These are phyloP conservation scores for Ginglymostoma cirratum DNA, from an alignment of 2,113 vertebrate species.

Conservation along the genomic window DNA sequence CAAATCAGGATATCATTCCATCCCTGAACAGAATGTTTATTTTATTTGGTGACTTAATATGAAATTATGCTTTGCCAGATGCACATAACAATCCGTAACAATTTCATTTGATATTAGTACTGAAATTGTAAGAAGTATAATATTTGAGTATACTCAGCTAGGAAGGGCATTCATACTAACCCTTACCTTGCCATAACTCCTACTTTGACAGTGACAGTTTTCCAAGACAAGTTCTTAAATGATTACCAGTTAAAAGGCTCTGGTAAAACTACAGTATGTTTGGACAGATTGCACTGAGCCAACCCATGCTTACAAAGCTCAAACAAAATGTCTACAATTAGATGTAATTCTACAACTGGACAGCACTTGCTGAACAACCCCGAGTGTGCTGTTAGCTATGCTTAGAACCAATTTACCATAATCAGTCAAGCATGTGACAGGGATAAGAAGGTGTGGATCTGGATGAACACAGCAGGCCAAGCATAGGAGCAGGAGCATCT, in stretches of 20 bases:
- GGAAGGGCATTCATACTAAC: too few relatives aligned
- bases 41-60: background rate
- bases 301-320: too few relatives aligned
- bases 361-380: too few relatives aligned
- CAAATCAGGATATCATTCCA: background rate
- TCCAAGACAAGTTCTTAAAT: background rate
- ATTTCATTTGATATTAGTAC: background rate
- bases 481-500: too few relatives aligned
- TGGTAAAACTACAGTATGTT: background rate
- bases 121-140: conserved; percentile 4
- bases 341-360: too few relatives aligned
- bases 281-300: too few relatives aligned
- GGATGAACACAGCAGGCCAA: too few relatives aligned
- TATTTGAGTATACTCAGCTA: background rate
- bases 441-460: too few relatives aligned
- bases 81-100: background rate
- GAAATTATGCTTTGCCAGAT: conserved; percentile 29
- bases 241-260: background rate
- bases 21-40: background rate
- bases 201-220: background rate
- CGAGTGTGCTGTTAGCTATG: too few relatives aligned
- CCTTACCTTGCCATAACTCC: background rate
- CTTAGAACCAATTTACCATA: too few relatives aligned
- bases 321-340: too few relatives aligned
- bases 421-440: too few relatives aligned